phyloP scores from a whole-genome alignment of 2,797 vertebrate genomes.

The Peromyscus nudipes region DNA sequence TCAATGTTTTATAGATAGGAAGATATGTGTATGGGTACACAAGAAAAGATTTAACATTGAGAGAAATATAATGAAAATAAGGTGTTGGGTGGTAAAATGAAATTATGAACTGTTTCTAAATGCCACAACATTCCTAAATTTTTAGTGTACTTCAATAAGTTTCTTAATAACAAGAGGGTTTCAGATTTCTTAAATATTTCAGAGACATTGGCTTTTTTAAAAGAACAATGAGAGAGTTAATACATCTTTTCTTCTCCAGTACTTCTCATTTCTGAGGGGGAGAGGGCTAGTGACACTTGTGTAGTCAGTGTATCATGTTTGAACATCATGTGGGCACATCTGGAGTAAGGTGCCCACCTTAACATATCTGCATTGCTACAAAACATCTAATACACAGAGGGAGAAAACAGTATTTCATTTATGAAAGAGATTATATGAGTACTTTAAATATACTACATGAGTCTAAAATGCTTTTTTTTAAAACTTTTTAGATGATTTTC shows the following conservation, averaged over 20 bases:
- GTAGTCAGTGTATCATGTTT: background rate
- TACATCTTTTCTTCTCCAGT: background rate
- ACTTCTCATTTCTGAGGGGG: background rate
- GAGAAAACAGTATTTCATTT: background rate
- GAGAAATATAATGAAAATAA: background rate
- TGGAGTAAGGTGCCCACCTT: background rate
- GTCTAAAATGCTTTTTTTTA: background rate
- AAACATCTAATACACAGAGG: background rate
- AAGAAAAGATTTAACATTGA: conserved; percentile 31
- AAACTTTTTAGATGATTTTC: background rate
- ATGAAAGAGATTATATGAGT: background rate
- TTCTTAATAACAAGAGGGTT: background rate
- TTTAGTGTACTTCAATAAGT: background rate
- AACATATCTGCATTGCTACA: background rate
- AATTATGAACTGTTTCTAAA: background rate
- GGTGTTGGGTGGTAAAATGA: background rate
- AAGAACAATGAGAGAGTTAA: background rate
- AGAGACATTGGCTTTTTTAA: background rate
- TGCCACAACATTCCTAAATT: background rate
- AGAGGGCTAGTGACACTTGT: rapidly evolving
- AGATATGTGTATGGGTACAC: background rate
- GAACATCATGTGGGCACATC: background rate
- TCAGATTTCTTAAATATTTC: background rate
- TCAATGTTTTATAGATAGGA: background rate
- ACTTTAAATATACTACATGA: background rate